Percentiles rank a stretch among this genome's conserved stretches.
Conservation (phyloP, 92 coral and sea anemone species). For the Porites cylindrica region DNA sequence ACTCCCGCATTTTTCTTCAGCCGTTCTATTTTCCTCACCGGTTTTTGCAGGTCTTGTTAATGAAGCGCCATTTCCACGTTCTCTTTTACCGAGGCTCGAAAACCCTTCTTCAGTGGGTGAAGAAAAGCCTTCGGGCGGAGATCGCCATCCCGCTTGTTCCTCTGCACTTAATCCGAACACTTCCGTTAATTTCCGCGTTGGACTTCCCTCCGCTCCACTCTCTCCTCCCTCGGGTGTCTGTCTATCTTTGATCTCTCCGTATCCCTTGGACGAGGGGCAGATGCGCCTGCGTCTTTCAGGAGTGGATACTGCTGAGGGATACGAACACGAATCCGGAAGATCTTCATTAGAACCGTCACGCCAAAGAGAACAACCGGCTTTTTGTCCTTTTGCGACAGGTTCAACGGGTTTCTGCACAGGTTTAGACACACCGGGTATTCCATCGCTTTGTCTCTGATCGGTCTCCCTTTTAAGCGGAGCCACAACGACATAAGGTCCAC, state of each 20-base stretch:
- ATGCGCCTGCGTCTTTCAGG: constrained; percentile 57
- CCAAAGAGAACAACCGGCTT: constrained; percentile 10
- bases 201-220: constrained; percentile 23
- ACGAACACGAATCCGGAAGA: constrained; percentile 42
- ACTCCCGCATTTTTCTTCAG: neutral
- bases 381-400: constrained; percentile 3
- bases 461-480: constrained; percentile 28
- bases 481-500: constrained; percentile 25
- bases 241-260: constrained; percentile 25
- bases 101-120: constrained; percentile 28
- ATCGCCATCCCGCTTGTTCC: constrained; percentile 31
- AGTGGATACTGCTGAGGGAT: constrained; percentile 43
- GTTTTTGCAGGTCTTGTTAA: constrained; percentile 26
- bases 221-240: constrained; percentile 53
- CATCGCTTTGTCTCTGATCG: constrained; percentile 12
- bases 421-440: constrained; percentile 20
- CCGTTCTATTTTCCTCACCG: constrained; percentile 7
- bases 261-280: constrained; percentile 20
- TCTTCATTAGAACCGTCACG: constrained; percentile 17
- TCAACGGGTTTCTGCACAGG: constrained; percentile 21
- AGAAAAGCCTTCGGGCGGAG: constrained; percentile 53
- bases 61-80: constrained; percentile 50
- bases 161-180: constrained; percentile 40
- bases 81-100: constrained; percentile 31
- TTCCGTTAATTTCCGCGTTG: constrained; percentile 43